Percentiles rank a stretch among this genome's conserved stretches.
Conservation (phyloP, 1,140 invertebrate genomes). For the Camponotus vicinus region DNA sequence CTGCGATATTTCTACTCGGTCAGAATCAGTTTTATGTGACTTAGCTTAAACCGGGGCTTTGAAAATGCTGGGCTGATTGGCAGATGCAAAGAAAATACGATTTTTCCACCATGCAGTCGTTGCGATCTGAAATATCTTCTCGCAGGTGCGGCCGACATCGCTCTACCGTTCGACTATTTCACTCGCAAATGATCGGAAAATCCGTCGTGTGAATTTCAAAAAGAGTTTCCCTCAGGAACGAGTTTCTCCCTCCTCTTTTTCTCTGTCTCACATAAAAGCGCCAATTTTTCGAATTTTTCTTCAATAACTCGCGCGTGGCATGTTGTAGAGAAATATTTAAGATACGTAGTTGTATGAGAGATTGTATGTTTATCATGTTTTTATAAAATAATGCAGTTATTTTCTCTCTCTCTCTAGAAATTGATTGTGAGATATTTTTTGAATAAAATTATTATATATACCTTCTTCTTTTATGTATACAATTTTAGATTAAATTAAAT, state of each 20-base stretch:
- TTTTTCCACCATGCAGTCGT: slow-evolving; percentile 55
- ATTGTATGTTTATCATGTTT: background rate
- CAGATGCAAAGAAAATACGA: slow-evolving; percentile 70
- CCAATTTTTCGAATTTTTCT: slow-evolving; percentile 12
- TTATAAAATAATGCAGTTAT: background rate
- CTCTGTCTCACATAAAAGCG: background rate
- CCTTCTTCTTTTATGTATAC: background rate
- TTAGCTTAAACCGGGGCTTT: slow-evolving; percentile 42
- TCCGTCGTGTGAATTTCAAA: slow-evolving; percentile 50
- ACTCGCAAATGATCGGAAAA: slow-evolving; percentile 58
- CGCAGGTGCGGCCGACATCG: slow-evolving; percentile 41
- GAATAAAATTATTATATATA: background rate
- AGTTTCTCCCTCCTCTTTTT: background rate
- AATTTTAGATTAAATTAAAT: background rate
- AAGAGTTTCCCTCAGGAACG: slow-evolving; percentile 11
- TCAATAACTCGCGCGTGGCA: too few relatives aligned
- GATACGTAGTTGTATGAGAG: background rate
- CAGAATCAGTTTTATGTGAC: slow-evolving; percentile 41
- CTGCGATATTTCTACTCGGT: slow-evolving; percentile 47
- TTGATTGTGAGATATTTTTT: background rate
- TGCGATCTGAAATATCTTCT: slow-evolving; percentile 59
- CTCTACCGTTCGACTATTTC: slow-evolving; percentile 40
- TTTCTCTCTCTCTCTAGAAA: background rate
- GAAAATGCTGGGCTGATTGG: slow-evolving; percentile 59
- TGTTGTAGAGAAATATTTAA: slow-evolving; percentile 23